These are phyloP conservation scores for Eupithecia dodoneata DNA, from an alignment of 2,888 invertebrate species.

Conservation along the genomic window DNA sequence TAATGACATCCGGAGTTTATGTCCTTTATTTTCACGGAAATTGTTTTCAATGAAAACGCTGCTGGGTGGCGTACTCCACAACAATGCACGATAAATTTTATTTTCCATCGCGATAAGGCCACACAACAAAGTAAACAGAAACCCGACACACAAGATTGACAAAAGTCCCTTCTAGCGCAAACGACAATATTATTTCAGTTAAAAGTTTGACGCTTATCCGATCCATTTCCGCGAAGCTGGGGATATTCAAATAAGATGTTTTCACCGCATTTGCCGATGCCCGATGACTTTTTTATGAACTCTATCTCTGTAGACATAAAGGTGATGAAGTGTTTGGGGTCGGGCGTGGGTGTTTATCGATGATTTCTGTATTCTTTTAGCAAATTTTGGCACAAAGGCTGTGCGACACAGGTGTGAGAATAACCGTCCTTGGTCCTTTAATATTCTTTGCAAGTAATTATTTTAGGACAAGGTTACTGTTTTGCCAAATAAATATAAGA, in stretches of 20 bases:
- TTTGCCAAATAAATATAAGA: not conserved
- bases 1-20: conserved; percentile 39
- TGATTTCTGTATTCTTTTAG: conserved; percentile 52
- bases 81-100: conserved; percentile 13
- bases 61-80: conserved; percentile 4
- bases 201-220: conserved; percentile 72
- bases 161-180: conserved; percentile 55
- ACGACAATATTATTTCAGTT: conserved; percentile 76
- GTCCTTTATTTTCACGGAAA: conserved; percentile 31
- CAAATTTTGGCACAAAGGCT: conserved; percentile 43
- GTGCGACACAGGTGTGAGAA: conserved; percentile 48
- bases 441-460: conserved; percentile 8
- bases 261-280: conserved; percentile 59
- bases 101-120: conserved; percentile 15
- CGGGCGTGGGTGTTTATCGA: conserved; percentile 40
- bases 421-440: not conserved
- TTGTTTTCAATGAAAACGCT: conserved; percentile 13
- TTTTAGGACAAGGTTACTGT: not conserved
- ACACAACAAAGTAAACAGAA: conserved; percentile 37
- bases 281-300: conserved; percentile 58
- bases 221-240: conserved; percentile 64
- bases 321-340: conserved; percentile 45
- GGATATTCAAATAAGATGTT: conserved; percentile 73
- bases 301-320: conserved; percentile 57
- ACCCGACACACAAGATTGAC: conserved; percentile 46